These are phyloP conservation scores for Girardia tigrina DNA, from an alignment of 2,888 invertebrate species.

Conservation along the genomic window DNA sequence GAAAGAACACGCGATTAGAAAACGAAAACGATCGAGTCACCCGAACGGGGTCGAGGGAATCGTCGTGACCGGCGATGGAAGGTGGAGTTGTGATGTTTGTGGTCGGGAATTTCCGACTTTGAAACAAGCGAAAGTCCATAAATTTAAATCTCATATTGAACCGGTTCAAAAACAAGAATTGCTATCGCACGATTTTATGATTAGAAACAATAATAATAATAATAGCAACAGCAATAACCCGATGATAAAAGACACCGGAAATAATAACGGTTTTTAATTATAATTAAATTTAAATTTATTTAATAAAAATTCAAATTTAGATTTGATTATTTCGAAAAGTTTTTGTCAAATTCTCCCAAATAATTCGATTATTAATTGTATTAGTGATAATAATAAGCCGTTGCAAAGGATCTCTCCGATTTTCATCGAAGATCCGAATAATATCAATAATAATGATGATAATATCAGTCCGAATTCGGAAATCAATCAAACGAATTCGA, in stretches of 20 bases:
- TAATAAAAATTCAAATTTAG: neutral
- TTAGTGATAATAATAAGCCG: neutral
- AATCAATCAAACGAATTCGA: neutral
- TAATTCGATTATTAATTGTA: neutral
- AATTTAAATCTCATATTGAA: conserved; percentile 32
- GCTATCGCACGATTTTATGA: neutral
- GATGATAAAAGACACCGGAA: neutral
- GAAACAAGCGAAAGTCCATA: conserved; percentile 32
- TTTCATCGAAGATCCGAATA: no score
- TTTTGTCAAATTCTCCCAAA: neutral
- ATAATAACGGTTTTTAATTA: neutral
- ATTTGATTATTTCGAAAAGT: neutral
- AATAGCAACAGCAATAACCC: no score
- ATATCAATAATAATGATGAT: neutral
- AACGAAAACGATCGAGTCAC: neutral
- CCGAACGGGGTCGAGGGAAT: neutral
- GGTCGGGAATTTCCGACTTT: conserved; percentile 27
- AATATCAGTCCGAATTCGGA: neutral
- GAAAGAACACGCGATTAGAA: neutral
- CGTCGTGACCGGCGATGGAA: neutral
- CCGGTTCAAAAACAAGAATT: conserved; percentile 25
- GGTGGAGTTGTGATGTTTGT: conserved; percentile 29
- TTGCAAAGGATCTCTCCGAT: neutral
- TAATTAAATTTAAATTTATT: neutral
- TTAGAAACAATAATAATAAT: conserved; percentile 16